Base-by-base conservation (phyloP, 2,888 invertebrate species). In the Smittia sp. region DNA sequence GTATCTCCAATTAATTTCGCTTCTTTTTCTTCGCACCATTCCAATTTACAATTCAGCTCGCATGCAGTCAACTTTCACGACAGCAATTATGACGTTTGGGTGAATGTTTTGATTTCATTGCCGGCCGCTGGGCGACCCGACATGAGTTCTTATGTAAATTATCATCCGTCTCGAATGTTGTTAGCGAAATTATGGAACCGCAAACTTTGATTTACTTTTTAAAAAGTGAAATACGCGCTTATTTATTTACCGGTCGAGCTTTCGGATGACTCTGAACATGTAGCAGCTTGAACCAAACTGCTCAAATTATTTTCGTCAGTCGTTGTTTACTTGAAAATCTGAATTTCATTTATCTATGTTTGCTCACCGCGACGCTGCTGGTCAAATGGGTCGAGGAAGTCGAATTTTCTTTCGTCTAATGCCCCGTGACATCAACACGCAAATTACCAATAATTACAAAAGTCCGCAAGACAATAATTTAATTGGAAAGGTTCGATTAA, bases 51-150 rank as follows among this genome's bases (percentile, higher is more conserved):
- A 46, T 46, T 46, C 46, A 13, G n/a, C 46, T 46, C 46, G 32
- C 32, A 11, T 46, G 46, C 46, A n/a, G 11, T 15, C 46, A 46
- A 46, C 46, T 46, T 46, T 46, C 46, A 11, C 46, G 46, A 6
- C 46, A 46, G 46, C 11, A 46, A 13, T 46, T 46, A 46, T 46
- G 46, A 46, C 46, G 46, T 46, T 46, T 46, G 46, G 46, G 46
- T 46, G 46, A n/a, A 46, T 46, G 11, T 46, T 46, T 13, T 46
- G 46, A 6, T 3, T 46, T 46, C n/a, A 11, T 11, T 46, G 46
- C n/a, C 46, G 15, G 46, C n/a, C 46, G n/a, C n/a, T 15, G 13
- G 39, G 39, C n/a, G n/a, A n/a, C 39, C 39, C 39, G 13, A 39
- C 13, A 39, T 39, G 46, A 46, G 46, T 46, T 46, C 46, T 46